These are phyloP conservation scores for Cyclargus thomasi DNA, from an alignment of 1,140 invertebrate genomes.

Conservation along the genomic window DNA sequence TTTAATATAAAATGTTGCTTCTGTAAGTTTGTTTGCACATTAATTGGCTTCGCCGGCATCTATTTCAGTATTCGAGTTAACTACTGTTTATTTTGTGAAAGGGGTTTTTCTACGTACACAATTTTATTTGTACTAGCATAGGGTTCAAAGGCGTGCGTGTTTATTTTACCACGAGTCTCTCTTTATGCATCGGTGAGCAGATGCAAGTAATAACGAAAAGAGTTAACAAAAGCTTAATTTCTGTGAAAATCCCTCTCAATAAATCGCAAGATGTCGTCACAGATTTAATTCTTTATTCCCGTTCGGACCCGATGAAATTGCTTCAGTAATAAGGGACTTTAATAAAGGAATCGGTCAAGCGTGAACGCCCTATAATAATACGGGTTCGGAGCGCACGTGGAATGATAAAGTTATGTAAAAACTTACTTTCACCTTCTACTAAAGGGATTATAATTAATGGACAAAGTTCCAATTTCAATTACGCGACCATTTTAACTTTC, in stretches of 20 bases:
- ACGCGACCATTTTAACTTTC: background rate
- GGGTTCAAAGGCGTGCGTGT: background rate
- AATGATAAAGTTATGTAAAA: conserved; percentile 4
- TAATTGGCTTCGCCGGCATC: background rate
- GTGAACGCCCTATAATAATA: conserved; percentile 33
- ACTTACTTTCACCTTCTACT: background rate
- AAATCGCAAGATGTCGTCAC: conserved; percentile 58
- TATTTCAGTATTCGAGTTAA: background rate
- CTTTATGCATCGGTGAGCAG: background rate
- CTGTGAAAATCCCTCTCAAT: conserved; percentile 47
- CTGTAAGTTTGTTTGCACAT: conserved; percentile 2
- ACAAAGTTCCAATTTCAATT: background rate
- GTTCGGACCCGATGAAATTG: conserved; percentile 58
- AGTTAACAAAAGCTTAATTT: conserved; percentile 41
- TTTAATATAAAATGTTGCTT: conserved; percentile 2
- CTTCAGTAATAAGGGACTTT: conserved; percentile 62
- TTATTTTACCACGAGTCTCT: background rate
- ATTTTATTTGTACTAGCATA: background rate
- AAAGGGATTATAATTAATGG: background rate
- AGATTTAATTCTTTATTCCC: conserved; percentile 60
- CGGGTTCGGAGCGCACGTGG: conserved; percentile 8
- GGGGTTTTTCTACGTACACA: background rate
- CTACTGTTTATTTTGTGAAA: background rate
- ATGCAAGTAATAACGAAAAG: conserved; percentile 18
- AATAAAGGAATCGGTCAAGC: conserved; percentile 54